These are phyloP conservation scores for Ceratotherium simum DNA, from an alignment of 2,113 vertebrate species.

Conservation along the genomic window DNA sequence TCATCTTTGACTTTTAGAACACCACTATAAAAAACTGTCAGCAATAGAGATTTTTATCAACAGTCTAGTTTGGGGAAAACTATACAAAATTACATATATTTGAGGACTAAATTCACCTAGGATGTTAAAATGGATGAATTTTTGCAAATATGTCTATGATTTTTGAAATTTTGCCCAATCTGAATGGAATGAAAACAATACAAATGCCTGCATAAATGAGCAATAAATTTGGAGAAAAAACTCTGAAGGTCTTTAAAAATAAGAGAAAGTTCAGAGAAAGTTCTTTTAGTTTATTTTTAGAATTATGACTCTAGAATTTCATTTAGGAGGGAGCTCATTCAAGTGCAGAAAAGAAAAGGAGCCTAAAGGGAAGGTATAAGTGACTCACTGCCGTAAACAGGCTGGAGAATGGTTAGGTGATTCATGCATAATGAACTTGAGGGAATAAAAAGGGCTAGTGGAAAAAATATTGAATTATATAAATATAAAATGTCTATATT, in stretches of 20 bases:
- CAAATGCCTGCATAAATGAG: not conserved
- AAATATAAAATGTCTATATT: not conserved
- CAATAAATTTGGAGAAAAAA: not conserved
- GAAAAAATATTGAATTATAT: not conserved
- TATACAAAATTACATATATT: not conserved
- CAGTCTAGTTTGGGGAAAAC: not conserved
- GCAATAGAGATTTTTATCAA: not conserved
- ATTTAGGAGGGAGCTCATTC: not conserved
- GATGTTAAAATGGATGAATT: not conserved
- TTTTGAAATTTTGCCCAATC: not conserved
- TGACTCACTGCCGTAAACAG: constrained; percentile 31
- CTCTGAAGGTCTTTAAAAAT: not conserved
- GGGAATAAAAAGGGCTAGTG: not conserved
- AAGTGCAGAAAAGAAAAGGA: constrained; percentile 18
- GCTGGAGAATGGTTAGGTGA: not conserved
- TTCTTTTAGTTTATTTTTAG: constrained; percentile 50
- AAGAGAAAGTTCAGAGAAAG: not conserved
- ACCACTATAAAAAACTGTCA: not conserved
- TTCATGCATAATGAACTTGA: not conserved
- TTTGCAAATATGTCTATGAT: not conserved
- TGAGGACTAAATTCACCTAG: not conserved
- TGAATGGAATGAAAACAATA: not conserved
- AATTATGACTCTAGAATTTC: constrained; percentile 7
- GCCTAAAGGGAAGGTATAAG: not conserved
- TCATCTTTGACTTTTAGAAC: not conserved